Evolutionary conservation across 2,797 vertebrate genomes (phyloP).

Genomic region (Clamator glandarius): DNA sequence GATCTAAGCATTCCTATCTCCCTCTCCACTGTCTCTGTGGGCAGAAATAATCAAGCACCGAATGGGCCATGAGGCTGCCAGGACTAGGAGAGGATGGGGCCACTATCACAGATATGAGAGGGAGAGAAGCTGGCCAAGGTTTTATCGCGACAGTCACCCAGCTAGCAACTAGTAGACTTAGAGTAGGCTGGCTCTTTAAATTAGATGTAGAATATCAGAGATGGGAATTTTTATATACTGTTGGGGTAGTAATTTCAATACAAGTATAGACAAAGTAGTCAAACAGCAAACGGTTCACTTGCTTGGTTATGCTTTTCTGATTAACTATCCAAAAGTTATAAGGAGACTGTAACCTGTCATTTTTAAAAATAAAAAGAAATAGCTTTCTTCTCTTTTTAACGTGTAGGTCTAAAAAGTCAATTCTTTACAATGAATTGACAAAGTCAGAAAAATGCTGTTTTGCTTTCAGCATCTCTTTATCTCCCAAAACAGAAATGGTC

Average conservation of each 20-base stretch:
- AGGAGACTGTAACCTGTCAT: background rate
- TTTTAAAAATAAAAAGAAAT: background rate
- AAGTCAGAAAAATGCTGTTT: background rate
- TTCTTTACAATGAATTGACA: background rate
- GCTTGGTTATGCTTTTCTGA: background rate
- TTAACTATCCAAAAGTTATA: background rate
- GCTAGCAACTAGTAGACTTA: background rate
- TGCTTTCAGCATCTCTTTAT: background rate
- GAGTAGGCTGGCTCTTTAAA: background rate
- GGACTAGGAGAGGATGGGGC: background rate
- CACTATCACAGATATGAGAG: background rate
- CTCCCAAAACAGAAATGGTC: fast-evolving
- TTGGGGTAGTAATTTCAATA: background rate
- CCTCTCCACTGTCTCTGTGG: background rate
- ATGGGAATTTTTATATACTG: background rate
- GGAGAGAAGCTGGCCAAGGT: background rate
- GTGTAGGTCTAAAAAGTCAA: background rate
- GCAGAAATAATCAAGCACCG: background rate
- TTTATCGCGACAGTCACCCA: background rate
- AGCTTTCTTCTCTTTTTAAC: background rate
- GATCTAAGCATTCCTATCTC: conserved; percentile 57
- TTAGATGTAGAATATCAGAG: background rate
- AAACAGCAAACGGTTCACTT: background rate
- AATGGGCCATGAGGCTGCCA: background rate
- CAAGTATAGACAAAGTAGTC: background rate